Conservation (phyloP, 2,113 vertebrate species). For the Coturnix japonica region DNA sequence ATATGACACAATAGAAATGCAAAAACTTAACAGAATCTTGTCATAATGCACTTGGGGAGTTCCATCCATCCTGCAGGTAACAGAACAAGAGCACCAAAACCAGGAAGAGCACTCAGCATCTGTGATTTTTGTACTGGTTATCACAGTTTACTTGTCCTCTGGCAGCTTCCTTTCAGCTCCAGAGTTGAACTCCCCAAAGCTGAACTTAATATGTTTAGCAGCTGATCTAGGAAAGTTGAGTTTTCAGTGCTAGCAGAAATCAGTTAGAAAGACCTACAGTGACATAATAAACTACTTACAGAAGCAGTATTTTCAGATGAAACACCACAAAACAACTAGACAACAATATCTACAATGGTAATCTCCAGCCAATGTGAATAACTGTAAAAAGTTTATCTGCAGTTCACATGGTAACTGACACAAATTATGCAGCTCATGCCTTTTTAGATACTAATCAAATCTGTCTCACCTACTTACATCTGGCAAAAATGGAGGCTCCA, state of each 20-base stretch:
- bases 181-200: not conserved
- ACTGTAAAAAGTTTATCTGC: not conserved
- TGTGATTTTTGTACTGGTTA: not conserved
- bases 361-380: not conserved
- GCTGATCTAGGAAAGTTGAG: not conserved
- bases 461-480: conserved; percentile 84
- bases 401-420: not conserved
- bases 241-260: not conserved
- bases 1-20: not conserved
- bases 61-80: not conserved
- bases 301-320: not conserved
- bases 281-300: not conserved
- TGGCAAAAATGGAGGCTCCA: conserved; percentile 91
- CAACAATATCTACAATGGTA: not conserved
- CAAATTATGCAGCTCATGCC: not conserved
- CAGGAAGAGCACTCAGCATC: not conserved
- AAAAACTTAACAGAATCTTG: not conserved
- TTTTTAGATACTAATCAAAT: conserved; percentile 65
- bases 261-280: not conserved
- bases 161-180: not conserved
- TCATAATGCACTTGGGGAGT: not conserved
- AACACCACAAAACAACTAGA: not conserved
- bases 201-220: not conserved
- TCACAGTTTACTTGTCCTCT: not conserved
- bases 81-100: not conserved